A percentile compares a stretch with the other conserved stretches of the same genome.
Conservation (phyloP, 1,140 invertebrate genomes). For the Drosophila ironensis region DNA sequence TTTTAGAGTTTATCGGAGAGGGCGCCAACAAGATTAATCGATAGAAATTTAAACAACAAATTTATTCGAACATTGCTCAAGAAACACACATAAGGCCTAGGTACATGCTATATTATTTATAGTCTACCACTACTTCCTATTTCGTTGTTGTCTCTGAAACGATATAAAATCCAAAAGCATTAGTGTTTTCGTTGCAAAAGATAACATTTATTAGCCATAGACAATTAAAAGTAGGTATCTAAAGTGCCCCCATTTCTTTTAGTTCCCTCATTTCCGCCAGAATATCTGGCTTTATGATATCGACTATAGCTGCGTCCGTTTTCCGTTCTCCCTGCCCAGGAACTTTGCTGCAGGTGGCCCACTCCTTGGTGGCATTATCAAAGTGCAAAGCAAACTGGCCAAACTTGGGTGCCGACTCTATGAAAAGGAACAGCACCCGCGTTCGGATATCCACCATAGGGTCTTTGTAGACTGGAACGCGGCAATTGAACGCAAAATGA, state of each 20-base stretch:
- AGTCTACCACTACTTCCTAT: not conserved
- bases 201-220: not conserved
- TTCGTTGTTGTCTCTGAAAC: not conserved
- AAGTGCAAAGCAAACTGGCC: slow-evolving; percentile 16
- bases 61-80: no score
- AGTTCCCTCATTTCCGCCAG: slow-evolving; percentile 32
- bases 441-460: slow-evolving; percentile 25
- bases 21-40: not conserved
- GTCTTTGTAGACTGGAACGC: not conserved
- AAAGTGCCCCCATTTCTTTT: not conserved
- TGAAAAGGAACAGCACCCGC: slow-evolving; percentile 33
- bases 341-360: slow-evolving; percentile 23
- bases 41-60: not conserved
- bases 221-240: not conserved
- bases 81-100: no score
- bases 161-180: not conserved
- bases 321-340: not conserved
- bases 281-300: slow-evolving; percentile 23
- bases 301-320: not conserved
- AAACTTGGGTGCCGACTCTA: slow-evolving; percentile 23
- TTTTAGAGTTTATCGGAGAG: not conserved
- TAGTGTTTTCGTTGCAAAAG: not conserved
- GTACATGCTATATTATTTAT: not conserved
- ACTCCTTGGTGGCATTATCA: slow-evolving; percentile 27
- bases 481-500: slow-evolving; percentile 29